Percentiles rank a stretch among this genome's conserved stretches.
Conservation (phyloP, 1,140 invertebrate species). For the Paraescarpia echinospica region DNA sequence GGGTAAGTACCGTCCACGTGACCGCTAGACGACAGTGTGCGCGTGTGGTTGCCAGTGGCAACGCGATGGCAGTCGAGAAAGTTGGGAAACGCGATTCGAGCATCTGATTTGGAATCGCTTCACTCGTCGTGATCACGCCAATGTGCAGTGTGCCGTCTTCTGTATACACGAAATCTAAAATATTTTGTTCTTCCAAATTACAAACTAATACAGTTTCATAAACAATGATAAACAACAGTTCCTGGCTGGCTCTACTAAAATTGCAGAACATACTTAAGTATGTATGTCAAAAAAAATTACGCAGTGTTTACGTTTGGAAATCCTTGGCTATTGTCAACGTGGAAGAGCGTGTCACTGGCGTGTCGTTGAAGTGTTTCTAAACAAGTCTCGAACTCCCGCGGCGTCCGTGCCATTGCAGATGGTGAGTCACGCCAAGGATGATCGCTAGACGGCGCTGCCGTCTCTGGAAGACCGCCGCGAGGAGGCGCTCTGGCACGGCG, state of each 20-base stretch:
- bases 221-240: not conserved
- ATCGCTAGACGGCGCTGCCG: not conserved
- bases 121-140: not conserved
- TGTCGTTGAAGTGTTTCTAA: too few species aligned
- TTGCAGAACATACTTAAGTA: not conserved
- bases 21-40: not conserved
- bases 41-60: not conserved
- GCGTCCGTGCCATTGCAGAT: not conserved
- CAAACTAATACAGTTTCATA: not conserved
- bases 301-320: not conserved
- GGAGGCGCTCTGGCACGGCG: not conserved
- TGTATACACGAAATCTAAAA: not conserved
- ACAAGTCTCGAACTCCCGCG: not conserved
- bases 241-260: not conserved
- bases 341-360: too few species aligned
- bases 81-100: not conserved
- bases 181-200: not conserved
- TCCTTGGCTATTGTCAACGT: not conserved
- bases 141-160: not conserved
- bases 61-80: not conserved
- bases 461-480: not conserved
- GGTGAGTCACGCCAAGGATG: not conserved
- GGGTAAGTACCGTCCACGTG: not conserved
- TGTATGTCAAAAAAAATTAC: not conserved
- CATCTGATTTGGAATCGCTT: not conserved